Percentiles rank a stretch among this genome's conserved stretches.
These are phyloP conservation scores for Conopomorpha cramerella DNA, from an alignment of 1,140 invertebrate genomes.

Conservation along the genomic window DNA sequence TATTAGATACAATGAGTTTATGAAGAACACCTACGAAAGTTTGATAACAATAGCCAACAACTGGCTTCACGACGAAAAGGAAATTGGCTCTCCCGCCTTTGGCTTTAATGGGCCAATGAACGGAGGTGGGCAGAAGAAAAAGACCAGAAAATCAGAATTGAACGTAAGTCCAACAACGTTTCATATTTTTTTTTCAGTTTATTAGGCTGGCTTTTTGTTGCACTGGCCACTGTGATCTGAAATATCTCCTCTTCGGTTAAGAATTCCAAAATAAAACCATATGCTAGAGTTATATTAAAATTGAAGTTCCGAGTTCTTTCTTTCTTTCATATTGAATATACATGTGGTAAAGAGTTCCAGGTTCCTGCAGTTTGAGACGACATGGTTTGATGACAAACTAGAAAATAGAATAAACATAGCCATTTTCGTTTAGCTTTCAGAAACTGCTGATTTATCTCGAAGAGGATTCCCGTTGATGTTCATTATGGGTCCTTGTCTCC, in stretches of 20 bases:
- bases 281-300: neutral
- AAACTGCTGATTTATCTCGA: too few species aligned
- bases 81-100: slow-evolving; percentile 25
- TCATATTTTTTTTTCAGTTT: too few species aligned
- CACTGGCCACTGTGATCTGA: too few species aligned
- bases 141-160: slow-evolving; percentile 38
- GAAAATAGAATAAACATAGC: neutral
- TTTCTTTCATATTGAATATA: too few species aligned
- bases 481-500: slow-evolving; percentile 29
- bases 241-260: neutral
- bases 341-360: too few species aligned
- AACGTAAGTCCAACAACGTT: too few species aligned
- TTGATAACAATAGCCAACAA: slow-evolving; percentile 42
- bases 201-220: too few species aligned
- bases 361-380: too few species aligned
- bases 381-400: neutral
- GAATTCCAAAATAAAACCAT: neutral
- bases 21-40: slow-evolving; percentile 29
- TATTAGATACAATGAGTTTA: slow-evolving; percentile 35
- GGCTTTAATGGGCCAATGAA: slow-evolving; percentile 35
- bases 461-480: slow-evolving; percentile 43
- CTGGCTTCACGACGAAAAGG: slow-evolving; percentile 32
- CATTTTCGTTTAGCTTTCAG: too few species aligned
- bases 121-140: slow-evolving; percentile 27
- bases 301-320: too few species aligned